These are phyloP conservation scores for Mycetomoellerius zeteki DNA, from an alignment of 1,140 invertebrate genomes.

Conservation along the genomic window DNA sequence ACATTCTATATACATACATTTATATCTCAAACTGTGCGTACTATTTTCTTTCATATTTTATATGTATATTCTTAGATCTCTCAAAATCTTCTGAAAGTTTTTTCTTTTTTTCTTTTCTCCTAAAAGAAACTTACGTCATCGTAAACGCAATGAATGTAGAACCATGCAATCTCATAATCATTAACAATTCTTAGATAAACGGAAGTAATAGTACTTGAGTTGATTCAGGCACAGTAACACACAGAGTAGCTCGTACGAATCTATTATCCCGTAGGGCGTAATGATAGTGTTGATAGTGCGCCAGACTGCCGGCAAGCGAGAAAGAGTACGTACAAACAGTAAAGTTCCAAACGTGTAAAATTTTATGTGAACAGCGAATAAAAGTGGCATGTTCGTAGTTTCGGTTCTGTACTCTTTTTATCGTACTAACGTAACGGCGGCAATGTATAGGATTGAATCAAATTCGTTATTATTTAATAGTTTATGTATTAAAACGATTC, in stretches of 20 bases:
- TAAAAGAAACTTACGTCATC: neutral
- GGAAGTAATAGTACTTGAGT: neutral
- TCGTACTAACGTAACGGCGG: neutral
- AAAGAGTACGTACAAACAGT: conserved; percentile 29
- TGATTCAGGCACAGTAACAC: neutral
- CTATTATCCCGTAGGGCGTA: conserved; percentile 19
- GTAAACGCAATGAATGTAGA: neutral
- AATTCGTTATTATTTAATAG: neutral
- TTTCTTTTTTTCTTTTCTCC: neutral
- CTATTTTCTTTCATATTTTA: conserved; percentile 17
- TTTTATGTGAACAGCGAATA: conserved; percentile 40
- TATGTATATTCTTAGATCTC: neutral
- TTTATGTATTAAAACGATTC: conserved; percentile 1
- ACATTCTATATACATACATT: neutral
- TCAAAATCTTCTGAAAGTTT: conserved; percentile 4
- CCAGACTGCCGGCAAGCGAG: neutral
- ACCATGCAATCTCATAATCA: neutral
- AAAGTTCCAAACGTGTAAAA: conserved; percentile 42
- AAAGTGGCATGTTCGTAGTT: neutral
- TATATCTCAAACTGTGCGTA: neutral
- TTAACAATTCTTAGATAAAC: neutral
- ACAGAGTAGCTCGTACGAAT: neutral
- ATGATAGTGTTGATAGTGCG: neutral
- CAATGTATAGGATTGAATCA: neutral
- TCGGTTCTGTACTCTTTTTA: neutral